These are phyloP conservation scores for Excalfactoria chinensis DNA, from an alignment of 2,113 vertebrate genomes.

Conservation along the genomic window DNA sequence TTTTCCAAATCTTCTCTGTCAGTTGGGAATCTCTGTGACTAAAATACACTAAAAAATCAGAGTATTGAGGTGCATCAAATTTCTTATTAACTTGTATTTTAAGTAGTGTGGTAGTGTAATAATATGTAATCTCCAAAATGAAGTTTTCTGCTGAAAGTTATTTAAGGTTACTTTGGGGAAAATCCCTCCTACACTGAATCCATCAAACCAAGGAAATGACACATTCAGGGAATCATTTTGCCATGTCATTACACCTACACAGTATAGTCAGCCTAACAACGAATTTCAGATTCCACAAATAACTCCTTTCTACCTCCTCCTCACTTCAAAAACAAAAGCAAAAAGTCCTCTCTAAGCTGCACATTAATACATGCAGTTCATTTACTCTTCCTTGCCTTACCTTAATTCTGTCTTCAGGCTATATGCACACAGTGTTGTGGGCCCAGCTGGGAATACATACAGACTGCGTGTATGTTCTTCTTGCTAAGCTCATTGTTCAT, in stretches of 20 bases:
- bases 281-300: conserved; percentile 8
- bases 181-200: neutral
- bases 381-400: neutral
- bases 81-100: neutral
- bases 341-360: neutral
- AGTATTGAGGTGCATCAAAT: neutral
- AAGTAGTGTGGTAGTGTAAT: neutral
- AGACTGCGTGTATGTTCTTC: neutral
- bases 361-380: neutral
- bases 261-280: neutral
- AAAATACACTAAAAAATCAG: neutral
- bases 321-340: neutral
- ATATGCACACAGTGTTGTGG: fast-evolving
- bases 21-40: neutral
- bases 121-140: neutral
- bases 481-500: neutral
- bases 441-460: neutral
- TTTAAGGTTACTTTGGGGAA: conserved; percentile 1
- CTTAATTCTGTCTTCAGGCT: neutral
- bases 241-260: conserved; percentile 13
- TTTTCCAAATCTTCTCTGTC: conserved; percentile 3
- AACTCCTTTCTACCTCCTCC: neutral
- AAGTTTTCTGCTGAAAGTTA: neutral
- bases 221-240: neutral
- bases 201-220: conserved; percentile 23